A percentile compares a stretch with the other conserved stretches of the same genome.
Conservation (phyloP, 2,113 vertebrate species). For the Struthidea cinerea region DNA sequence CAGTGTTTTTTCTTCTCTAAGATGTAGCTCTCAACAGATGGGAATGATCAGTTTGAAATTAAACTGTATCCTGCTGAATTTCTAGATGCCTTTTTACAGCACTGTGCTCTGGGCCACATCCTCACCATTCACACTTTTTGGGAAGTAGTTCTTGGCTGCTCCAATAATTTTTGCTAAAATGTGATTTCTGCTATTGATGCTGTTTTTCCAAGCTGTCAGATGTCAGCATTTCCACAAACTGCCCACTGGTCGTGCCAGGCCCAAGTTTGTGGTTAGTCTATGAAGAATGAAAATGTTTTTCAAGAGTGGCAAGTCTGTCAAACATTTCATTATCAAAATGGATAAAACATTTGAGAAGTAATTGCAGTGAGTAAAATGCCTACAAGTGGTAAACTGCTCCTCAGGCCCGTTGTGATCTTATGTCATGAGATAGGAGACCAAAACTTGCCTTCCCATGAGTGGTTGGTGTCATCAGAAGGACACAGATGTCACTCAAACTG, state of each 20-base stretch:
- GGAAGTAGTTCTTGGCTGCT: not conserved
- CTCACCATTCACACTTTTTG: not conserved
- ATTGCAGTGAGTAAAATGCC: not conserved
- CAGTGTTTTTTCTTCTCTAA: not conserved
- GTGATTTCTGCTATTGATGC: not conserved
- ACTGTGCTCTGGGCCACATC: not conserved
- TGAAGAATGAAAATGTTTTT: not conserved
- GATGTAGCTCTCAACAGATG: conserved; percentile 6
- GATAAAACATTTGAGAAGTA: not conserved
- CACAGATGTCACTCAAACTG: not conserved
- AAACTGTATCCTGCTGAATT: not conserved
- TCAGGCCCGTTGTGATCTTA: not conserved
- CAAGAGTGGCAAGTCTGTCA: not conserved
- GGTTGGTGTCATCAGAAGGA: not conserved
- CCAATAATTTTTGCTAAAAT: not conserved
- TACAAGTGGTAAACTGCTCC: accelerated
- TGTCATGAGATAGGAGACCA: not conserved
- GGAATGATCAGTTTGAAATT: not conserved
- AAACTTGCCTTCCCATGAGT: not conserved
- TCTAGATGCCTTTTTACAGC: not conserved
- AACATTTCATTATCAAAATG: not conserved
- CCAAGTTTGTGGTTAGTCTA: not conserved
- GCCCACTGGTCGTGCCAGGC: not conserved
- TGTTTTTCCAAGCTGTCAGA: not conserved
- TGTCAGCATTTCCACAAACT: not conserved